Conservation (phyloP, 2,113 vertebrate species). For the Aspidoscelis tigris region DNA sequence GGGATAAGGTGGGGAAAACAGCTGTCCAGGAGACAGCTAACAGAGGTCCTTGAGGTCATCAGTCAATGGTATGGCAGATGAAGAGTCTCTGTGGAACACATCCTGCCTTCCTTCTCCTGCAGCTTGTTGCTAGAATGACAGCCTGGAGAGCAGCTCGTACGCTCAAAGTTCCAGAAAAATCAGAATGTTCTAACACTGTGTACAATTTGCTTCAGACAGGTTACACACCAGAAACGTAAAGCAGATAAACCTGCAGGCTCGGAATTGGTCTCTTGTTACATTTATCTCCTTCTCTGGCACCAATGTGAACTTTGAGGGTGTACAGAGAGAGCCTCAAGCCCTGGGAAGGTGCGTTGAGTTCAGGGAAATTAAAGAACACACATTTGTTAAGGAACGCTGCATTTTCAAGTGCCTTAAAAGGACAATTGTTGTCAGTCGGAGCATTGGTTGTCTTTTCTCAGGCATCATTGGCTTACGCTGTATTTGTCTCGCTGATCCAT, state of each 20-base stretch:
- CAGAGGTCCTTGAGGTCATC: too few relatives aligned
- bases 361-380: rapidly evolving
- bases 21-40: too few relatives aligned
- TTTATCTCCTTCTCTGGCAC: constrained; percentile 1
- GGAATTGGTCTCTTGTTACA: neutral
- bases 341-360: neutral
- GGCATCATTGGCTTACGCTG: neutral
- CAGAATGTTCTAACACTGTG: constrained; percentile 2
- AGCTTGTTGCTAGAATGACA: too few relatives aligned
- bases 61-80: too few relatives aligned
- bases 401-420: neutral
- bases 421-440: neutral
- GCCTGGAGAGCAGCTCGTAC: neutral
- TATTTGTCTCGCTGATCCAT: neutral
- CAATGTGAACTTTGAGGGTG: neutral
- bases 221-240: neutral
- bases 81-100: too few relatives aligned
- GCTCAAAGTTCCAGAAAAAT: neutral
- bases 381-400: neutral
- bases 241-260: neutral
- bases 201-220: neutral
- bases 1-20: too few relatives aligned
- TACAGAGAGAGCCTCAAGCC: neutral
- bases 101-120: too few relatives aligned
- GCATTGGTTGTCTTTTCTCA: too few relatives aligned